Percentiles rank a stretch among this genome's conserved stretches.
These are phyloP conservation scores for Slavum lentiscoides DNA, from an alignment of 2,888 invertebrate genomes.

Conservation along the genomic window DNA sequence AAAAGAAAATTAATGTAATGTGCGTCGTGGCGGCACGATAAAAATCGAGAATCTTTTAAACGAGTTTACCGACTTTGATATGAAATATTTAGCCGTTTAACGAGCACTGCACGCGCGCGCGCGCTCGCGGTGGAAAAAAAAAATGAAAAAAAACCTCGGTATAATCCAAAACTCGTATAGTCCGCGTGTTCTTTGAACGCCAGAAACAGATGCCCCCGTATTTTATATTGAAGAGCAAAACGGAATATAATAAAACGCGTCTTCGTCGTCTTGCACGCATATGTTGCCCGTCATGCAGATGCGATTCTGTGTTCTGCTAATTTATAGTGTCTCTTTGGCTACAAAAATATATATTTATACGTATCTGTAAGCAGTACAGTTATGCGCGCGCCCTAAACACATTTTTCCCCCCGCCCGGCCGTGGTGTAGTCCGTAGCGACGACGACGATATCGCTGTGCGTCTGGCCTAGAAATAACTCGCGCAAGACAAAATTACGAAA, in stretches of 20 bases:
- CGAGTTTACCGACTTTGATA: constrained; percentile 31
- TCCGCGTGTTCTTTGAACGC: constrained; percentile 13
- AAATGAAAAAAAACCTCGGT: neutral
- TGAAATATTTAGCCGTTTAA: constrained; percentile 34
- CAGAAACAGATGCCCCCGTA: constrained; percentile 38
- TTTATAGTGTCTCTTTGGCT: constrained; percentile 34
- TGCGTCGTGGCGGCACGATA: constrained; percentile 15
- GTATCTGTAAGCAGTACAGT: neutral
- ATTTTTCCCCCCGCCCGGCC: too few species aligned
- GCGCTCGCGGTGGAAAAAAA: neutral
- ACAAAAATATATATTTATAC: neutral
- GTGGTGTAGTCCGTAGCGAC: too few species aligned
- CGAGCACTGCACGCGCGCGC: neutral
- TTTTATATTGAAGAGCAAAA: neutral
- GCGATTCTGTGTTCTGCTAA: constrained; percentile 40
- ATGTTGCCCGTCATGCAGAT: constrained; percentile 29
- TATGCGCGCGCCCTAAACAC: neutral
- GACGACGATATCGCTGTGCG: neutral
- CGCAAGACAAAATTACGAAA: too few species aligned
- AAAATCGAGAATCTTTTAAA: constrained; percentile 17
- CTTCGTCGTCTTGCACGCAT: constrained; percentile 30
- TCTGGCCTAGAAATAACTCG: constrained; percentile 18
- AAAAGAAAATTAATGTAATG: neutral
- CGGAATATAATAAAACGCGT: constrained; percentile 43
- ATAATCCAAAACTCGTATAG: constrained; percentile 4